These are phyloP conservation scores for Plutomurus gul DNA, from an alignment of 1,140 invertebrate genomes.

Conservation along the genomic window DNA sequence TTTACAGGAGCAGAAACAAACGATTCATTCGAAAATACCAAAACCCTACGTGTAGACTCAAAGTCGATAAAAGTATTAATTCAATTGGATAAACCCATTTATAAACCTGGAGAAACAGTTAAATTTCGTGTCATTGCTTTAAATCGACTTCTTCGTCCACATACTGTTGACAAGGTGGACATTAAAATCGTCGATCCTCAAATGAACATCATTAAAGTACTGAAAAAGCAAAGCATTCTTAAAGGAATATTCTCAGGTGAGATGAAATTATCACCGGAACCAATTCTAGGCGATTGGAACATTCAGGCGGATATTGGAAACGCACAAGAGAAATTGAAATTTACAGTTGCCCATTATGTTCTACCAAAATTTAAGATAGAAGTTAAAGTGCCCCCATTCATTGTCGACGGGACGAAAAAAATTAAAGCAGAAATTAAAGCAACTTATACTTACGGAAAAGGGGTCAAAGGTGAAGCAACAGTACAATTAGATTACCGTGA, in stretches of 20 bases:
- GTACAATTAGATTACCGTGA: too few relatives aligned
- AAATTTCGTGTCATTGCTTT: conserved; percentile 81
- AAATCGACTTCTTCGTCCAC: conserved; percentile 73
- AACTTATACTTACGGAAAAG: conserved; percentile 80
- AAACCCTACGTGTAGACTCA: background rate
- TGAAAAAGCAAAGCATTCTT: conserved; percentile 68
- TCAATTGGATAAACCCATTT: conserved; percentile 91
- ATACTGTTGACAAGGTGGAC: conserved; percentile 64
- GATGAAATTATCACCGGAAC: conserved; percentile 77
- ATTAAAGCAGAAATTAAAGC: conserved; percentile 77
- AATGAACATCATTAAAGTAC: conserved; percentile 78
- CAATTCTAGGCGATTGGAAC: conserved; percentile 89
- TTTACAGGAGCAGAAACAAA: background rate
- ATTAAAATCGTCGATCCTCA: conserved; percentile 75
- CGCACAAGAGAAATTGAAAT: conserved; percentile 59
- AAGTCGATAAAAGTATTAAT: conserved; percentile 78
- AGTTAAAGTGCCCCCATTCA: conserved; percentile 76
- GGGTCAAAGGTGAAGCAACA: background rate
- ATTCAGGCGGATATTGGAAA: conserved; percentile 72
- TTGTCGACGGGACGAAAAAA: conserved; percentile 75
- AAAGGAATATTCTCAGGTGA: conserved; percentile 79
- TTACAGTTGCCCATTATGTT: conserved; percentile 88
- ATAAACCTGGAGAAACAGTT: conserved; percentile 70
- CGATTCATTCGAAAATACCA: background rate
- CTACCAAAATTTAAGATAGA: conserved; percentile 90